Conservation (phyloP, 1,140 invertebrate genomes). For the Parapsyche elsis region DNA sequence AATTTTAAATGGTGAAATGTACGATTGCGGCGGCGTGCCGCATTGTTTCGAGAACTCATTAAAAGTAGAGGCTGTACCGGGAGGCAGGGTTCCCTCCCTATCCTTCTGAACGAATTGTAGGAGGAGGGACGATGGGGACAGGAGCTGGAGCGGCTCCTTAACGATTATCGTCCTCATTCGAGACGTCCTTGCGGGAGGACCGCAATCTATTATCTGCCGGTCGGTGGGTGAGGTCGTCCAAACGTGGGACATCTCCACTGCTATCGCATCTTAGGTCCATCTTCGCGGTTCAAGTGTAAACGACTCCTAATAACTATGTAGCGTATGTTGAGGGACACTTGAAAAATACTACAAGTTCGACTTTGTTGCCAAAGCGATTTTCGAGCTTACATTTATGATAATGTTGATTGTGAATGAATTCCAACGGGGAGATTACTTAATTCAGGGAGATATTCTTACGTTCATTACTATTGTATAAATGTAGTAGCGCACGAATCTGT, state of each 20-base stretch:
- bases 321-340: too few species aligned
- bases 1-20: conserved; percentile 53
- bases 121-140: not conserved
- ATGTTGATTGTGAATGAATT: too few species aligned
- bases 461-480: too few species aligned
- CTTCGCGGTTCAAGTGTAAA: not conserved
- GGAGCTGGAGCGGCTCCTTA: not conserved
- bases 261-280: not conserved
- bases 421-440: too few species aligned
- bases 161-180: conserved; percentile 13
- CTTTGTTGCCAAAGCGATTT: too few species aligned
- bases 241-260: too few species aligned
- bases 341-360: too few species aligned
- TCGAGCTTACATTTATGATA: too few species aligned
- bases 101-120: not conserved
- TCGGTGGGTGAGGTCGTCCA: not conserved
- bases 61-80: conserved; percentile 33
- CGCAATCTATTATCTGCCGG: not conserved
- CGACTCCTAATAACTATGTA: too few species aligned
- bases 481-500: too few species aligned
- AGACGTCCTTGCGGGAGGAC: not conserved
- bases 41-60: conserved; percentile 56
- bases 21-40: conserved; percentile 48
- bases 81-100: not conserved
- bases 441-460: too few species aligned